Evolutionary conservation across 1,140 invertebrate genomes (phyloP), one percentile per base, ranked within the genome.

Genomic region (Pogonognathellus flavescens): DNA sequence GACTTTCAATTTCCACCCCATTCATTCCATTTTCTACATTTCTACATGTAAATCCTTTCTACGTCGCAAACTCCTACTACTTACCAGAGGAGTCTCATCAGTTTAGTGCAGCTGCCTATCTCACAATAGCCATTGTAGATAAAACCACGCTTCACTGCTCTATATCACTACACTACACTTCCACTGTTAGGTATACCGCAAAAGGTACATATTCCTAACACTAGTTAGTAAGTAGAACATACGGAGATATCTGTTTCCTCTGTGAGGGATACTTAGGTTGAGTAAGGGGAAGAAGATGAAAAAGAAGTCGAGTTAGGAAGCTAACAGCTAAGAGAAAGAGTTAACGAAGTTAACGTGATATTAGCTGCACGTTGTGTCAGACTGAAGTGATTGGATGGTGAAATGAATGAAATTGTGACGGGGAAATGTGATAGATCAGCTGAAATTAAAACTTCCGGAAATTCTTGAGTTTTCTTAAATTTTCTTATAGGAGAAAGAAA

Each of bases 1-100:
- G 66, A 49, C 66, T 72, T 72, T 72, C 66, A 72, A 72, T 72
- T 72, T 72, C 66, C 25, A 72, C 66, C 31, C 31, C 25, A 72
- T 22, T 72, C 66, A 25, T 41, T 72, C 66, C 20, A 31, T 72
- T 72, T 72, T 49, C 66, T 41, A 72, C 66, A 25, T 72, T 72
- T 72, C 66, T 72, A 41, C 25, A 72, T 72, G 66, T 31, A 72
- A 49, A 72, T 72, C 66, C 66, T n/a, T n/a, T n/a, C n/a, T n/a
- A n/a, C n/a, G n/a, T n/a, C n/a, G n/a, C n/a, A n/a, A n/a, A n/a
- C n/a, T n/a, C n/a, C n/a, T n/a, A n/a, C n/a, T n/a, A n/a, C n/a
- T n/a, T n/a, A n/a, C n/a, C n/a, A n/a, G n/a, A n/a, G n/a, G n/a
- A n/a, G n/a, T n/a, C n/a, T n/a, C n/a, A n/a, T n/a, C n/a, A n/a